These are phyloP conservation scores for Diachrysia chrysitis DNA, from an alignment of 2,888 invertebrate species.

Conservation along the genomic window DNA sequence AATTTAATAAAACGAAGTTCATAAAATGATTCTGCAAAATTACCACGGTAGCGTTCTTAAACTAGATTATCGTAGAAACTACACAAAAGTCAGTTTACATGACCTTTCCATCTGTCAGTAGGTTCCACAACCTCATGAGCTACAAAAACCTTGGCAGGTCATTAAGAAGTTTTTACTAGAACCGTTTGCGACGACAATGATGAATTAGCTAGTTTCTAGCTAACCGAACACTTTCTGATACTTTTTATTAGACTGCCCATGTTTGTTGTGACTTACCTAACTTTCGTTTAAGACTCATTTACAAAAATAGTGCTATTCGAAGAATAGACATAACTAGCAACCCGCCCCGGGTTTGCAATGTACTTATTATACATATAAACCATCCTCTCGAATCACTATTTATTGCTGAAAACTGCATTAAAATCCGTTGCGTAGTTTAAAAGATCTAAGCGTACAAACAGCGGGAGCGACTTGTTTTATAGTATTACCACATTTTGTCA, in stretches of 20 bases:
- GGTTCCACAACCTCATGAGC: constrained; percentile 47
- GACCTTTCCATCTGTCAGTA: constrained; percentile 38
- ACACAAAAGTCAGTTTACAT: constrained; percentile 46
- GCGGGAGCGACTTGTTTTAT: too few relatives aligned
- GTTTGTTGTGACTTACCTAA: constrained; percentile 30
- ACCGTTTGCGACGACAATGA: constrained; percentile 71
- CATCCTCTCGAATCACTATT: too few relatives aligned
- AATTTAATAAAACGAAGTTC: too few relatives aligned
- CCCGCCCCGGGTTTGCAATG: too few relatives aligned
- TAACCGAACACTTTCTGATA: constrained; percentile 47
- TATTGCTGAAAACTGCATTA: too few relatives aligned
- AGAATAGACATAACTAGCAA: not conserved
- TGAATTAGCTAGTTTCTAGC: constrained; percentile 65
- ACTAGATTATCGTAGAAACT: constrained; percentile 24
- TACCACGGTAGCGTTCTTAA: not conserved
- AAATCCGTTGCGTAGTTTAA: too few relatives aligned
- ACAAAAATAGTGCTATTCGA: not conserved
- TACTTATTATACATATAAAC: too few relatives aligned
- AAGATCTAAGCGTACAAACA: too few relatives aligned
- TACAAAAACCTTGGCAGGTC: constrained; percentile 68
- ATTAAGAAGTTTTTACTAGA: constrained; percentile 73
- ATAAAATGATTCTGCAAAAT: not conserved
- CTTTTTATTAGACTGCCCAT: constrained; percentile 54
- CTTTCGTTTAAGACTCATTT: not conserved
- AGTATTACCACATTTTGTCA: too few relatives aligned